Evolutionary conservation across 2,888 invertebrate genomes (phyloP), one percentile per base, ranked within the genome.

Genomic region (Ferrisia virgata): DNA sequence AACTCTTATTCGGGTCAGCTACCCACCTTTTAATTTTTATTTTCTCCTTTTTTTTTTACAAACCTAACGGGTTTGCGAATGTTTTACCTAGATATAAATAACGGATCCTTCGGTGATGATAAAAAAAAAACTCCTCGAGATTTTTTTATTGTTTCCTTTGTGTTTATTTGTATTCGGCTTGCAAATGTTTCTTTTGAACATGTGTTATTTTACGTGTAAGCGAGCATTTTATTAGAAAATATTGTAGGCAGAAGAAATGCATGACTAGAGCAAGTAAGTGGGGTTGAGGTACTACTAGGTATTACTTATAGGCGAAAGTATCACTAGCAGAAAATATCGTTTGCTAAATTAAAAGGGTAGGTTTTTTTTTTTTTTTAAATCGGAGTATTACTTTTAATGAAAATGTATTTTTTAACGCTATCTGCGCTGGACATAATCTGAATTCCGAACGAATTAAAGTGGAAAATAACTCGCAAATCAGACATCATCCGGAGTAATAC

Each of bases 401-500:
- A 64, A 64, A 53, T 53, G n/a, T 18, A 11, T 40, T 40, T 40
- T 40, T 40, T 40, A 40, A 40, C 40, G 40, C 40, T 40, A 53
- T 53, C 64, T 64, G 64, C 64, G 13, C 28, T 28, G 64, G 64
- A 64, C 64, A 64, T 28, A 25, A 25, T 58, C 58, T 28, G 11
- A 72, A 72, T 72, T 72, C 72, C 72, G 36, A 9, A 64, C 64
- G 64, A 64, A 64, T 64, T 64, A 64, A 64, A 64, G 28, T 13
- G 28, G 31, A 36, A 72, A 72, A 72, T 64, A 64, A 40, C 40
- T 53, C 25, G 39, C 36, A 18, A 82, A 83, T 83, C 72, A 47
- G 72, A 76, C 83, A 69, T 47, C 31, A 81, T 64, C 81, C 81
- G 58, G 58, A 53, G 58, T 58, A 81, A 58, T 69, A 82, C 83